phyloP scores from a whole-genome alignment of 2,888 invertebrate species.

The Melanotus villosus region DNA sequence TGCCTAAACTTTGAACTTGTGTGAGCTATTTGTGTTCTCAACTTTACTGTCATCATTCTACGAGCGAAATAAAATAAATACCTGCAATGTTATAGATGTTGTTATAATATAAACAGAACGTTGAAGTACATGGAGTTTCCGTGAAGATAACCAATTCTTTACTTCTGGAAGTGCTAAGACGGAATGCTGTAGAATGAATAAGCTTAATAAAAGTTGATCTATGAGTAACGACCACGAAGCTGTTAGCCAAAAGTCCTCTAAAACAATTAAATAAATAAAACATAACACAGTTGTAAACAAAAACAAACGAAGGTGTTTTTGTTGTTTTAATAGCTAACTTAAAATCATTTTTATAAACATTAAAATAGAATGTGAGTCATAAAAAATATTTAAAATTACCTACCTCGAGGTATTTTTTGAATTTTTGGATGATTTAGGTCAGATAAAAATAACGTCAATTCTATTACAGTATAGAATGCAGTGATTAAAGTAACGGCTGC shows the following conservation, averaged over 20 bases:
- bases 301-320: background rate
- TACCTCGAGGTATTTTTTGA: constrained; percentile 22
- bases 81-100: constrained; percentile 69
- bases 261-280: background rate
- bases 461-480: constrained; percentile 71
- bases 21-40: too few relatives aligned
- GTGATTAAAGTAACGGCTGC: constrained; percentile 68
- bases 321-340: too few relatives aligned
- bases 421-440: constrained; percentile 61
- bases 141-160: constrained; percentile 67
- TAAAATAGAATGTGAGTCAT: too few relatives aligned
- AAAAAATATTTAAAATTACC: constrained; percentile 19
- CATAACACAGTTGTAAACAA: background rate
- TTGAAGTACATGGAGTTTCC: constrained; percentile 66
- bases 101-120: constrained; percentile 70
- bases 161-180: constrained; percentile 69
- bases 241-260: constrained; percentile 62
- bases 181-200: constrained; percentile 74
- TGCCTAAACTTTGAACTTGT: too few relatives aligned
- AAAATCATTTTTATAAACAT: too few relatives aligned
- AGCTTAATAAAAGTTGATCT: constrained; percentile 69
- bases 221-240: constrained; percentile 66
- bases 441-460: constrained; percentile 72
- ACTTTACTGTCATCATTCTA: too few relatives aligned
- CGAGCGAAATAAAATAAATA: constrained; percentile 48